Base-by-base conservation (phyloP, 2,888 invertebrate genomes). In the Halocaridina rubra region DNA sequence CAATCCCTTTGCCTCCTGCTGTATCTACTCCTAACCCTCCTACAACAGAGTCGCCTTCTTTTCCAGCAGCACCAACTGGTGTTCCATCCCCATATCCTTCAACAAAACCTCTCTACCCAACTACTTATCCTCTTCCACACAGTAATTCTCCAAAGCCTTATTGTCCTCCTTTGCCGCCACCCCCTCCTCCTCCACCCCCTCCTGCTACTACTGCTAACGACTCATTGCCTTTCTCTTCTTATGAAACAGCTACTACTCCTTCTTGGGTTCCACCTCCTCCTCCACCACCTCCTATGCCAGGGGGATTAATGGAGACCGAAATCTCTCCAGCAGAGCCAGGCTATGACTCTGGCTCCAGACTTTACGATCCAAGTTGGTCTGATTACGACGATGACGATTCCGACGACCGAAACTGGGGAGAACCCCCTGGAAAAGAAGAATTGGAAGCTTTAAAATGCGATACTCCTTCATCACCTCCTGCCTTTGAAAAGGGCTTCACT, bases 401-500 rank as follows among this genome's bases (percentile, higher is more conserved):
- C 24, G 88, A 88, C 59, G 84, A 88, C 24, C 80, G 85, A n/a
- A 88, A 88, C 64, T 88, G 88, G 88, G 86, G 86, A 10, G 88
- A 88, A 69, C 88, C 86, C 64, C 88, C 88, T 8, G 88, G 88
- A 8, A 81, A 86, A 27, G 88, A 88, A 32, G 88, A 88, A 39
- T 67, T 88, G 13, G 61, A 81, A 32, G 79, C 81, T 39, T 59
- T 81, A n/a, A 57, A 46, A 22, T 59, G 59, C 33, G 81, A 78
- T 19, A 81, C 81, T 13, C 81, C 79, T 8, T 86, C 86, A 24
- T 80, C 79, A 19, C 75, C 82, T 27, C 82, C 82, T 24, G 19
- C 71, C 22, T 80, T 76, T 76, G 81, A 82, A 32, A 81, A 80
- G 33, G 80, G 82, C 13, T 76, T 82, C 24, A 33, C 79, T 7